These are phyloP conservation scores for Ageneiosus marmoratus DNA, from an alignment of 2,113 vertebrate species.

Conservation along the genomic window DNA sequence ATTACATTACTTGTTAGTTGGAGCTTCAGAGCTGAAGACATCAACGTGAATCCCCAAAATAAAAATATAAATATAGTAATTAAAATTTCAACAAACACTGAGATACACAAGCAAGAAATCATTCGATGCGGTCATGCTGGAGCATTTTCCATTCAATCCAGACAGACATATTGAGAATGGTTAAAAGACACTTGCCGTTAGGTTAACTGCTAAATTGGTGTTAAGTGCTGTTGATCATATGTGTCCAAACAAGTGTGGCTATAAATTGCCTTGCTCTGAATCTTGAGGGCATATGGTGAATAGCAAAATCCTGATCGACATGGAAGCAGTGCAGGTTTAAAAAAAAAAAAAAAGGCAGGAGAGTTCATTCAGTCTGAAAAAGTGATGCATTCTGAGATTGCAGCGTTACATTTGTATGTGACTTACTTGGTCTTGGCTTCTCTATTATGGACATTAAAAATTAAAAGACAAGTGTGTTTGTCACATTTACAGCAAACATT, in stretches of 20 bases:
- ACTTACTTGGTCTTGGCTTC: no score
- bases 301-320: background rate
- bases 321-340: background rate
- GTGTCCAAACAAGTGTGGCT: background rate
- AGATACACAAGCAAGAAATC: no score
- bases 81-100: background rate
- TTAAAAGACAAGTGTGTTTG: no score
- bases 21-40: background rate
- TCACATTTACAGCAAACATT: no score
- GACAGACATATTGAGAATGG: background rate
- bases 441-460: no score
- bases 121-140: no score
- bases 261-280: background rate
- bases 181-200: background rate
- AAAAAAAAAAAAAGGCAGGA: background rate
- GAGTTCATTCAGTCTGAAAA: no score
- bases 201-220: background rate
- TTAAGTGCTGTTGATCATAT: background rate
- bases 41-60: background rate
- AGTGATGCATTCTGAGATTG: no score
- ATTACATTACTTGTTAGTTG: background rate
- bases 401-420: no score
- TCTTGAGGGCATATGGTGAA: background rate
- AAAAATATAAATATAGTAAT: background rate
- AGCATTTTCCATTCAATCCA: background rate